A percentile compares a stretch with the other conserved stretches of the same genome.
phyloP scores from a whole-genome alignment of 2,888 invertebrate species.

The Apotomis turbidana region DNA sequence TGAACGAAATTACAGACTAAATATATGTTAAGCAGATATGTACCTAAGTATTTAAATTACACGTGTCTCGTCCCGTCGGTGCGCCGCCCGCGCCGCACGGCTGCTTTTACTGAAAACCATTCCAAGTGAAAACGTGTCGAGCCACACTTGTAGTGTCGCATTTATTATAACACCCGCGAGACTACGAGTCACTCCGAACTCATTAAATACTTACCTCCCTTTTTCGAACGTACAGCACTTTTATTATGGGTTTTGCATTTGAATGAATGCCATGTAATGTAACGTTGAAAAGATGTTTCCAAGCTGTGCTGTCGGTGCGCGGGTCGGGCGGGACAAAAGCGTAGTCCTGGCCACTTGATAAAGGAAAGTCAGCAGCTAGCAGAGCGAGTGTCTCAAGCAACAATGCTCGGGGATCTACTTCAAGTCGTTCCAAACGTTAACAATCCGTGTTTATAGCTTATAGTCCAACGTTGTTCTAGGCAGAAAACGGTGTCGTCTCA shows the following conservation, averaged over 20 bases:
- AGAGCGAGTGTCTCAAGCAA: background rate
- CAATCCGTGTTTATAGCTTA: background rate
- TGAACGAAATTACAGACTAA: background rate
- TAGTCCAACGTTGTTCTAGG: background rate
- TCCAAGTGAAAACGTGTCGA: constrained; percentile 5
- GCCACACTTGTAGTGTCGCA: constrained; percentile 11
- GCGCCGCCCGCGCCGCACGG: background rate
- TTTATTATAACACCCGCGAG: background rate
- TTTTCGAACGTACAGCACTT: background rate
- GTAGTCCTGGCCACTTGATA: too few relatives aligned
- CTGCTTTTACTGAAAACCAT: background rate
- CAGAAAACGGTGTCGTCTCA: background rate
- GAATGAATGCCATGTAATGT: too few relatives aligned
- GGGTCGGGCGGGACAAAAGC: too few relatives aligned
- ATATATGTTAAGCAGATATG: background rate
- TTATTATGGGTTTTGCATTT: too few relatives aligned
- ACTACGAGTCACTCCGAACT: background rate
- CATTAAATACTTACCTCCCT: background rate
- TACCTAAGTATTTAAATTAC: background rate
- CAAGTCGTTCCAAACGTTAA: background rate
- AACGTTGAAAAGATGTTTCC: too few relatives aligned
- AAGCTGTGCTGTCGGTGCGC: too few relatives aligned
- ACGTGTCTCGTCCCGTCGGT: background rate
- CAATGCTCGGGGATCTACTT: background rate
- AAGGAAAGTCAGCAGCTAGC: too few relatives aligned